Evolutionary conservation across 2,797 vertebrate species (phyloP).

Genomic region (Lepidocolaptes lacrymiger): DNA sequence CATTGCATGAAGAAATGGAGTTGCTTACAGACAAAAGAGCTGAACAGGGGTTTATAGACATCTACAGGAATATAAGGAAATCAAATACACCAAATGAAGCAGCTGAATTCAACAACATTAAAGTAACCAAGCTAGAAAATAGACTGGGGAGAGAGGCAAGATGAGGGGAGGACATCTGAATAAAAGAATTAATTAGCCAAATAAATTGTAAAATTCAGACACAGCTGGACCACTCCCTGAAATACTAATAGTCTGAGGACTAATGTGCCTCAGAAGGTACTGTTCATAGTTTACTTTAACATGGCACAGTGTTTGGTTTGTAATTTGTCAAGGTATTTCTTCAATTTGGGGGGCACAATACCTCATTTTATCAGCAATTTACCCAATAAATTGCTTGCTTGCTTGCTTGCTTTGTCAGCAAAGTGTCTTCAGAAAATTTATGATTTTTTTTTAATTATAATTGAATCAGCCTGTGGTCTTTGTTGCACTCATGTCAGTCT

Average conservation of each 20-base stretch:
- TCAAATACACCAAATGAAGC: not conserved
- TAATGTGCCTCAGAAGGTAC: not conserved
- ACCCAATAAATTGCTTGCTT: not conserved
- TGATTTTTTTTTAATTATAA: not conserved
- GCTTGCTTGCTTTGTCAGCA: not conserved
- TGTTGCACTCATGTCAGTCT: not conserved
- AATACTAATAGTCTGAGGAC: not conserved
- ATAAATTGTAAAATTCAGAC: not conserved
- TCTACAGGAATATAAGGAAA: not conserved
- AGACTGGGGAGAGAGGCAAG: not conserved
- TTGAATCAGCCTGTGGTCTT: not conserved
- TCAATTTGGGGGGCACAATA: not conserved
- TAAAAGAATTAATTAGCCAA: not conserved
- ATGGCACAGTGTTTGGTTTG: not conserved
- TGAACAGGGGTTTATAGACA: constrained; percentile 19
- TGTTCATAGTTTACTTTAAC: not conserved
- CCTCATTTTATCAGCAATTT: not conserved
- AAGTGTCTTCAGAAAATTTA: not conserved
- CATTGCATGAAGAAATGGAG: constrained; percentile 23
- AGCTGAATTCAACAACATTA: constrained; percentile 6
- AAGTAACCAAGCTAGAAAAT: not conserved
- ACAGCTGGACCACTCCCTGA: not conserved
- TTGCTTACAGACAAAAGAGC: constrained; percentile 43
- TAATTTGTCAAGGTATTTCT: not conserved
- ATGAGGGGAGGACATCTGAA: not conserved